phyloP scores from a whole-genome alignment of 1,140 invertebrate genomes.

The Zaprionus lachaisei region DNA sequence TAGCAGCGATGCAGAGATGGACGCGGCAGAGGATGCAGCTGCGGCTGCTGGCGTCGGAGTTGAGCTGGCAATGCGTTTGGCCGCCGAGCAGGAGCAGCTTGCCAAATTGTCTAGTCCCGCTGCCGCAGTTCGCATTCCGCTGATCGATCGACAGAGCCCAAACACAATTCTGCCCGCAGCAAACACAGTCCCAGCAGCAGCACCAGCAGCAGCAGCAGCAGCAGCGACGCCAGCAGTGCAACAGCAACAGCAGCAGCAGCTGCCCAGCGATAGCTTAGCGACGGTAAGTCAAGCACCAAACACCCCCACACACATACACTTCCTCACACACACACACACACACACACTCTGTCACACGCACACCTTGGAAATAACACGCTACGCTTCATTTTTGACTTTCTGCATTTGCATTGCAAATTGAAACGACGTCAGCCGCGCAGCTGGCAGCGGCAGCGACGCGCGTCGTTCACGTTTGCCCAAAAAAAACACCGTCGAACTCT shows the following conservation, averaged over 20 bases:
- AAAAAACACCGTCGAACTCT: constrained; percentile 8
- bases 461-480: constrained; percentile 33
- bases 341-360: background rate
- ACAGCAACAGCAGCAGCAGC: constrained; percentile 53
- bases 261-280: constrained; percentile 60
- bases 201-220: constrained; percentile 31
- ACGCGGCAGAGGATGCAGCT: constrained; percentile 41
- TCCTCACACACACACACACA: background rate
- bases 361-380: constrained; percentile 13
- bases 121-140: constrained; percentile 70
- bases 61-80: constrained; percentile 35
- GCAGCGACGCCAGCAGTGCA: constrained; percentile 38
- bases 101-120: constrained; percentile 79
- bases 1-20: constrained; percentile 53
- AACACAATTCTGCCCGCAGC: constrained; percentile 75
- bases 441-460: constrained; percentile 22
- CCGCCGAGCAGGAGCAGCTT: constrained; percentile 50
- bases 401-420: constrained; percentile 72
- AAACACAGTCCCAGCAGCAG: constrained; percentile 32
- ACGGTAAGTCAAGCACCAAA: constrained; percentile 66
- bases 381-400: constrained; percentile 27
- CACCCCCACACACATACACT: background rate
- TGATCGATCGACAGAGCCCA: constrained; percentile 78
- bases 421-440: constrained; percentile 37
- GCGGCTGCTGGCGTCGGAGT: constrained; percentile 28